phyloP scores from a whole-genome alignment of 2,888 invertebrate species.

The Helobdella robusta region DNA sequence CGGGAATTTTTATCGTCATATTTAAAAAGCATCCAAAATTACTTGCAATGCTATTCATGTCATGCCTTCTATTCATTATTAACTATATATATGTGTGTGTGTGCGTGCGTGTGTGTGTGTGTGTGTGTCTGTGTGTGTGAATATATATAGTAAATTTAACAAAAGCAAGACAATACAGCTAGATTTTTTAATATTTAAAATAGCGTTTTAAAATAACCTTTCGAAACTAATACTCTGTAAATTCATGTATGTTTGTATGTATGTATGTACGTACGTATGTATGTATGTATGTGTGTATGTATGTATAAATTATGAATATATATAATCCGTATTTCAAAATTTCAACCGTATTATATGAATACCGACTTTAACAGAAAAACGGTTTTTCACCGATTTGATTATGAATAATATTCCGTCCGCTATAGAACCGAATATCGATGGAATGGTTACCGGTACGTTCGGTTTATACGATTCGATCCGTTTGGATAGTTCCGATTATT shows the following conservation, averaged over 20 bases:
- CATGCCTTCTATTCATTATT: background rate
- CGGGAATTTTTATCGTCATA: too few relatives aligned
- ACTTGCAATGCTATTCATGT: too few relatives aligned
- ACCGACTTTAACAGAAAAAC: too few relatives aligned
- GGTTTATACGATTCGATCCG: too few relatives aligned
- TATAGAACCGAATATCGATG: too few relatives aligned
- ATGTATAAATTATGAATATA: background rate
- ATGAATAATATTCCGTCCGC: too few relatives aligned
- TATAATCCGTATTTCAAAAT: too few relatives aligned
- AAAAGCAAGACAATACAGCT: background rate
- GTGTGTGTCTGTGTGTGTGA: slow-evolving; percentile 14
- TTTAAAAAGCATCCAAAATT: too few relatives aligned
- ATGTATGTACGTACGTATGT: slow-evolving; percentile 21
- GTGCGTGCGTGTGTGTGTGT: slow-evolving; percentile 19
- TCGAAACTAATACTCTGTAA: background rate
- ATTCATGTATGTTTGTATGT: slow-evolving; percentile 6
- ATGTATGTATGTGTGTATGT: slow-evolving; percentile 2
- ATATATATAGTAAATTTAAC: background rate
- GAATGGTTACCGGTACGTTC: too few relatives aligned
- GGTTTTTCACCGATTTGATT: too few relatives aligned
- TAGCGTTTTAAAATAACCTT: slow-evolving; percentile 12
- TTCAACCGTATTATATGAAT: too few relatives aligned
- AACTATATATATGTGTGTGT: slow-evolving; percentile 19
- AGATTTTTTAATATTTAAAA: background rate
- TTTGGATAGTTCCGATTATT: too few relatives aligned